A percentile compares a stretch with the other conserved stretches of the same genome.
These are phyloP conservation scores for Dendropsophus ebraccatus DNA, from an alignment of 2,113 vertebrate genomes.

Conservation along the genomic window DNA sequence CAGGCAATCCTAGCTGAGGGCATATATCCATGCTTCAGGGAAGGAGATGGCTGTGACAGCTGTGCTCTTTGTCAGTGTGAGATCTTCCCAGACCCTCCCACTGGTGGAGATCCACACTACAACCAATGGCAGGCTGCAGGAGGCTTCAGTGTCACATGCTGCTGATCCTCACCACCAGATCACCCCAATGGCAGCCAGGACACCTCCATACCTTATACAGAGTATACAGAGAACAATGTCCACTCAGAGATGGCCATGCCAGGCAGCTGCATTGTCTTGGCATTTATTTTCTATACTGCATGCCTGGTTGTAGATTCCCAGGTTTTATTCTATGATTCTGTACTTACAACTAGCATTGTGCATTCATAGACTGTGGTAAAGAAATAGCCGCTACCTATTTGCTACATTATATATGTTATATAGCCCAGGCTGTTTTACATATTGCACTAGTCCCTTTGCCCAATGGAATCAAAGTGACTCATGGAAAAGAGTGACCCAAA, in stretches of 20 bases:
- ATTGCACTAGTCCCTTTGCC: background rate
- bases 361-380: too few species aligned
- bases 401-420: background rate
- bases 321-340: too few species aligned
- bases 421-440: background rate
- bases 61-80: conserved; percentile 51
- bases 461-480: background rate
- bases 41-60: conserved; percentile 28
- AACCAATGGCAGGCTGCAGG: conserved; percentile 6
- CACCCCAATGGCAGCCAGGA: background rate
- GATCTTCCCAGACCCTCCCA: background rate
- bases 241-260: too few species aligned
- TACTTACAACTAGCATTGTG: too few species aligned
- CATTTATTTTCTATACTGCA: too few species aligned
- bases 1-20: background rate
- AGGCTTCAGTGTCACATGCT: conserved; percentile 7
- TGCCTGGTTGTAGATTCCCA: too few species aligned
- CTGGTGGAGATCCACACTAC: background rate
- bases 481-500: too few species aligned
- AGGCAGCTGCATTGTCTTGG: too few species aligned
- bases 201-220: too few species aligned
- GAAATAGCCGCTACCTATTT: too few species aligned
- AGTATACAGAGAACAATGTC: too few species aligned
- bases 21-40: background rate
- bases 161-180: too few species aligned